Percentiles rank a stretch among this genome's conserved stretches.
Conservation (phyloP, 2,797 vertebrate species). For the Mormyrops attenuatus region DNA sequence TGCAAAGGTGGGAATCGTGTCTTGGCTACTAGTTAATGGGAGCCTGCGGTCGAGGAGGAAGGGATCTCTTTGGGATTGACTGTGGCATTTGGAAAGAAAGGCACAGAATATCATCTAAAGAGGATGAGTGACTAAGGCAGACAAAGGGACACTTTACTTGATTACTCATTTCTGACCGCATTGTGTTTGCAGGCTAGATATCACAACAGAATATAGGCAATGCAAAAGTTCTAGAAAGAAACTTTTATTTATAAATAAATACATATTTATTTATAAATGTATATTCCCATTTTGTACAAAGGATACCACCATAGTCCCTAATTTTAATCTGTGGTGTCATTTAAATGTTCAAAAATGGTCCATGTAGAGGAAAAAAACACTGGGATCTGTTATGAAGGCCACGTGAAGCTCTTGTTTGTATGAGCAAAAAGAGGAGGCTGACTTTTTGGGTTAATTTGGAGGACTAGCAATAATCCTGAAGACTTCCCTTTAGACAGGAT, state of each 20-base stretch:
- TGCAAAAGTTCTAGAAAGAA: not conserved
- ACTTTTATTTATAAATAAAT: not conserved
- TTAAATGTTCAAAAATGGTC: not conserved
- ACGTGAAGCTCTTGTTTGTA: constrained; percentile 51
- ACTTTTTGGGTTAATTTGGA: constrained; percentile 76
- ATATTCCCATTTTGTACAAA: not conserved
- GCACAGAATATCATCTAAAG: not conserved
- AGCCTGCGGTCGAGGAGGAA: not conserved
- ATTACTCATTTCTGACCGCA: not conserved
- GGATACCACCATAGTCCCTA: not conserved
- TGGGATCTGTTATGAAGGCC: not conserved
- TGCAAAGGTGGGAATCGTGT: not conserved
- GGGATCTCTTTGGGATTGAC: not conserved
- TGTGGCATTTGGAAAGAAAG: not conserved
- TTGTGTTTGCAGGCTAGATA: not conserved
- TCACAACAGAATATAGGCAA: not conserved
- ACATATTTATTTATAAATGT: not conserved
- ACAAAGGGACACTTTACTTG: not conserved
- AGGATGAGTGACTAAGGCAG: not conserved
- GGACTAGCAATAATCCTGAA: constrained; percentile 72
- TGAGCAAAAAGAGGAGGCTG: constrained; percentile 67
- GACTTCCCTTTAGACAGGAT: constrained; percentile 57
- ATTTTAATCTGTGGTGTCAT: not conserved
- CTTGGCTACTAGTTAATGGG: not conserved
- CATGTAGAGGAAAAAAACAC: not conserved